phyloP scores from a whole-genome alignment of 1,140 invertebrate genomes.

The Drosophila littoralis region DNA sequence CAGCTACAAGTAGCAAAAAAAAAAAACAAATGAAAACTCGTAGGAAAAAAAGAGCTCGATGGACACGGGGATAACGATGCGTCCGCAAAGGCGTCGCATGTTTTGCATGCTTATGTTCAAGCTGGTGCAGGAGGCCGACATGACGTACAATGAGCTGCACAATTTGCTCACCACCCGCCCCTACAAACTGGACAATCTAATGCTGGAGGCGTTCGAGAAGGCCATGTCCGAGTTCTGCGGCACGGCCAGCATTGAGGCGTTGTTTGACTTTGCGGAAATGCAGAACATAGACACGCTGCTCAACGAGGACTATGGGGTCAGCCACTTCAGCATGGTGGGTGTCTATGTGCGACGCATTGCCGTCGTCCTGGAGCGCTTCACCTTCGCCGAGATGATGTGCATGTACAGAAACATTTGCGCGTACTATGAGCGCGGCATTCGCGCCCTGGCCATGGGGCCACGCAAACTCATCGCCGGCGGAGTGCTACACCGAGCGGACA shows the following conservation, averaged over 20 bases:
- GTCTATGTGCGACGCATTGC: constrained; percentile 92
- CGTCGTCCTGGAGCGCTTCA: constrained; percentile 91
- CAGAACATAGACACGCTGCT: constrained; percentile 74
- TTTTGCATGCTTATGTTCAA: constrained; percentile 88
- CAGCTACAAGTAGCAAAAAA: not conserved
- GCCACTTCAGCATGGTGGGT: constrained; percentile 87
- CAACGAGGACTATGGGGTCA: constrained; percentile 79
- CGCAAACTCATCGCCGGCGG: constrained; percentile 58
- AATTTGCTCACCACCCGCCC: constrained; percentile 86
- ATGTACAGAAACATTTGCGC: constrained; percentile 88
- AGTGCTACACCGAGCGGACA: constrained; percentile 44
- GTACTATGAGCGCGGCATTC: constrained; percentile 86
- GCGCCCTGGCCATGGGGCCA: constrained; percentile 54
- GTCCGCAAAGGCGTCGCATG: constrained; percentile 83
- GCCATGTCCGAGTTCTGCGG: constrained; percentile 85
- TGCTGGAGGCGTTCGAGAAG: constrained; percentile 85
- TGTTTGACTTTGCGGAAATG: constrained; percentile 89
- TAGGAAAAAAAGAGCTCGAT: constrained; percentile 69
- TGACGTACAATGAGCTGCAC: constrained; percentile 87
- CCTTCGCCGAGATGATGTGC: constrained; percentile 91
- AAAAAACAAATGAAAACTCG: not conserved
- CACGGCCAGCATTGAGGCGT: constrained; percentile 86
- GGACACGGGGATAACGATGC: constrained; percentile 64
- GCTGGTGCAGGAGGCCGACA: constrained; percentile 88
- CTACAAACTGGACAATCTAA: constrained; percentile 85